A percentile compares a stretch with the other conserved stretches of the same genome.
These are phyloP conservation scores for Rana temporaria DNA, from an alignment of 2,113 vertebrate species.

Conservation along the genomic window DNA sequence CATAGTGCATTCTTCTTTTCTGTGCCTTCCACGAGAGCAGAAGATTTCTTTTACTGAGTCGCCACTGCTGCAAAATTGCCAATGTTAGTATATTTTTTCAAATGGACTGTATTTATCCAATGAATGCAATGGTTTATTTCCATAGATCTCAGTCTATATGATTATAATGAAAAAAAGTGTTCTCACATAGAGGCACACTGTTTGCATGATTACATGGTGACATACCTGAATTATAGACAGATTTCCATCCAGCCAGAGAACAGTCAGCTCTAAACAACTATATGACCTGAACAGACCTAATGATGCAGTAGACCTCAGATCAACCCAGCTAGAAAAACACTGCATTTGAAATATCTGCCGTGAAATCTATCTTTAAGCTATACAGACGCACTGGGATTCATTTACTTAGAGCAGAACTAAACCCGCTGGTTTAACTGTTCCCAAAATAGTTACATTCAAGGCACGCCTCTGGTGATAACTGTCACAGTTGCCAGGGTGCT, in stretches of 20 bases:
- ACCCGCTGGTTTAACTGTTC: no score
- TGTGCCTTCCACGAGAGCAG: no score
- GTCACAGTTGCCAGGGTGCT: no score
- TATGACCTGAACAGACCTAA: conserved; percentile 25
- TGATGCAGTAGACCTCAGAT: conserved; percentile 7
- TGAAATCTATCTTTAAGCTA: no score
- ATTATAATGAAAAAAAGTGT: not conserved
- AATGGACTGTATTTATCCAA: not conserved
- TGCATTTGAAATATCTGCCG: not conserved
- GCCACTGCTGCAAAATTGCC: no score
- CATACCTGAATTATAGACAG: conserved; percentile 34
- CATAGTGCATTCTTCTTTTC: no score
- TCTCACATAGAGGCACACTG: not conserved
- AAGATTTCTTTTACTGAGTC: no score
- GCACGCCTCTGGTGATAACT: no score
- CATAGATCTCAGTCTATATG: not conserved
- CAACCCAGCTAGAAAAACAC: conserved; percentile 6
- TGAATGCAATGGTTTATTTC: conserved; percentile 10
- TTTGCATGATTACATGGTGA: conserved; percentile 7
- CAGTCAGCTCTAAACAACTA: conserved; percentile 19
- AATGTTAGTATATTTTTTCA: not conserved
- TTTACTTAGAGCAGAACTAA: no score
- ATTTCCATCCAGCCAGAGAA: no score
- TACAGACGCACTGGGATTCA: no score
- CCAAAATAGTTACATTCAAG: no score